Evolutionary conservation across 2,113 vertebrate genomes (phyloP).

Genomic region (Syngnathus scovelli): DNA sequence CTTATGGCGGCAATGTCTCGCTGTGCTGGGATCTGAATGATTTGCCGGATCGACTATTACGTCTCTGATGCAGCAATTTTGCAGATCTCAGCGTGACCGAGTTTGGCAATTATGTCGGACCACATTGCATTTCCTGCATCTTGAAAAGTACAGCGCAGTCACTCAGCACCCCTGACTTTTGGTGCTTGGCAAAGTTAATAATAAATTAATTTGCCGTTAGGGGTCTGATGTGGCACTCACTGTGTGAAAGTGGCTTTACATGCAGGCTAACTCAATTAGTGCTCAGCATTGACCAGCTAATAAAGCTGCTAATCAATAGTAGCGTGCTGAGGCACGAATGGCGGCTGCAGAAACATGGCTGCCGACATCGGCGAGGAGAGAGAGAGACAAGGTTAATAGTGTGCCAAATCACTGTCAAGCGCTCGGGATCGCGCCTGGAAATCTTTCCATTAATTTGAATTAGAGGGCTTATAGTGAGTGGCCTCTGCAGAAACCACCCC

Average conservation of each 20-base stretch:
- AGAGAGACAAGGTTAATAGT: constrained; percentile 59
- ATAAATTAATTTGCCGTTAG: not conserved
- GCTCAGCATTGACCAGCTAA: not conserved
- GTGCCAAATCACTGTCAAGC: constrained; percentile 43
- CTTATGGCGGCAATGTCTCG: no score
- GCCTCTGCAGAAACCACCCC: constrained; percentile 27
- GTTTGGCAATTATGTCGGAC: no score
- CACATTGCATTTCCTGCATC: no score
- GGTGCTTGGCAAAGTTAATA: not conserved
- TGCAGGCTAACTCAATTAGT: constrained; percentile 2
- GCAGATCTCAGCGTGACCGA: not conserved
- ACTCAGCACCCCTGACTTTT: not conserved
- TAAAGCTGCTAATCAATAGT: constrained; percentile 38
- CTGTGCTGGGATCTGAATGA: no score
- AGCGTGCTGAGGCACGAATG: constrained; percentile 26
- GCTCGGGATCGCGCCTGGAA: constrained; percentile 62
- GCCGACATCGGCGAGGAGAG: constrained; percentile 8
- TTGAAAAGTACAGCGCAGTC: not conserved
- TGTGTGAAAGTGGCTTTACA: not conserved
- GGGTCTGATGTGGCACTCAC: not conserved
- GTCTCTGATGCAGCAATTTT: not conserved
- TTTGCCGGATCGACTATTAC: no score
- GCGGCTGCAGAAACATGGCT: constrained; percentile 19
- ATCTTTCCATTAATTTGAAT: constrained; percentile 66
- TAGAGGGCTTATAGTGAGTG: constrained; percentile 26